Percentiles rank a stretch among this genome's conserved stretches.
Conservation (phyloP, 2,113 vertebrate species). For the Piprites chloris region DNA sequence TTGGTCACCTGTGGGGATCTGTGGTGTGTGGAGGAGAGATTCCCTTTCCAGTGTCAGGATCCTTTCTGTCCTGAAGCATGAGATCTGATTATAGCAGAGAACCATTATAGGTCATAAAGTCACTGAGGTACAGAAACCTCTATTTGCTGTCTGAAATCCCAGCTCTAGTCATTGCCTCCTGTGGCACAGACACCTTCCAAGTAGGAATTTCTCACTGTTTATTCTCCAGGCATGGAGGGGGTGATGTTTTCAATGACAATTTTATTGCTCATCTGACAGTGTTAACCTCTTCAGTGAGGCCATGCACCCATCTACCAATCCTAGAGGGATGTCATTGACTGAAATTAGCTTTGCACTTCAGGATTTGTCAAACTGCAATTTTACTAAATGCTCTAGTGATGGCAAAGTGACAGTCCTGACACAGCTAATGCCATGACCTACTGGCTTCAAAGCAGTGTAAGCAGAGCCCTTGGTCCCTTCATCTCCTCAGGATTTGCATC, state of each 20-base stretch:
- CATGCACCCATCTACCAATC: not conserved
- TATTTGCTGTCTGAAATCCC: not conserved
- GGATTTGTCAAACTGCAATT: not conserved
- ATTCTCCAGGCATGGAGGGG: not conserved
- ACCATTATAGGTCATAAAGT: not conserved
- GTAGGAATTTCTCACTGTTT: not conserved
- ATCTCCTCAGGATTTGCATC: not conserved
- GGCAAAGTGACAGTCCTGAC: not conserved
- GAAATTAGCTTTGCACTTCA: not conserved
- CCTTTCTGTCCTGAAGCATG: not conserved
- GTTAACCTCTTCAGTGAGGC: not conserved
- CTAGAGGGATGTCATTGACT: not conserved
- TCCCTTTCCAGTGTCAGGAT: not conserved
- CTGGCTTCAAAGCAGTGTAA: not conserved
- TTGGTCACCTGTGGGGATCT: not conserved
- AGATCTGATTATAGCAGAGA: not conserved
- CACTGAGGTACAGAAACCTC: not conserved
- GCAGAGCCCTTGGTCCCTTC: not conserved
- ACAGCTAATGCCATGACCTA: not conserved
- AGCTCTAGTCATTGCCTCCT: not conserved
- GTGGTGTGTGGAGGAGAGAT: not conserved
- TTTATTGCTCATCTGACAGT: not conserved
- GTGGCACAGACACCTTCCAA: not conserved
- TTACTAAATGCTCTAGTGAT: not conserved
- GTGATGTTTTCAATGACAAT: not conserved